phyloP scores from a whole-genome alignment of 2,888 invertebrate species.

The Nipponacmea schrenckii region DNA sequence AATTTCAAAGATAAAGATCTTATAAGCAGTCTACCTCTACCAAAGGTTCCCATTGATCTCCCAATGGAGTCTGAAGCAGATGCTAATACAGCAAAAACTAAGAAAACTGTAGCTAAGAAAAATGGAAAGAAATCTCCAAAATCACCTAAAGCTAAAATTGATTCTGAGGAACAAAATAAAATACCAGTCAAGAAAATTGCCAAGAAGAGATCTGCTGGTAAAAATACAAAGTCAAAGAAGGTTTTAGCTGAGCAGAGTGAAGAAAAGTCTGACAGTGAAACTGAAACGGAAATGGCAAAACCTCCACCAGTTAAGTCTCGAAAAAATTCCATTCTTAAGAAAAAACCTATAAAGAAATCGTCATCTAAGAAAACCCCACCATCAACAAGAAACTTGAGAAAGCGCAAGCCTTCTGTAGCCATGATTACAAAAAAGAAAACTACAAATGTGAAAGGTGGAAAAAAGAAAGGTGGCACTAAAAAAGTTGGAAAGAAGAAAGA shows the following conservation, averaged over 20 bases:
- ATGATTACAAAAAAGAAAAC: conserved; percentile 26
- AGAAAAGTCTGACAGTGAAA: not conserved
- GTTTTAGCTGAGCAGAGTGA: conserved; percentile 9
- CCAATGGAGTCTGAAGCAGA: conserved; percentile 11
- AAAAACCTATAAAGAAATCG: conserved; percentile 13
- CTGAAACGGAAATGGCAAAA: not conserved
- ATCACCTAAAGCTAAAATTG: conserved; percentile 11
- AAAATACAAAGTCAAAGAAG: conserved; percentile 26
- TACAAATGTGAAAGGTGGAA: conserved; percentile 7
- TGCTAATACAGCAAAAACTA: conserved; percentile 22
- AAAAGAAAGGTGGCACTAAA: conserved; percentile 14
- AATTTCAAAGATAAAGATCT: conserved; percentile 12
- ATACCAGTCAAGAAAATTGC: conserved; percentile 24
- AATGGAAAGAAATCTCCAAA: conserved; percentile 22
- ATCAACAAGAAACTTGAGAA: conserved; percentile 7
- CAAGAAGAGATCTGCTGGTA: conserved; percentile 20
- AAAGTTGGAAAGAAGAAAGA: conserved; percentile 15
- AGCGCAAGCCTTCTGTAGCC: conserved; percentile 18
- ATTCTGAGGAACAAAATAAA: conserved; percentile 7
- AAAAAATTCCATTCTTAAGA: conserved; percentile 4
- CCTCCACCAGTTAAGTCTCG: conserved; percentile 5
- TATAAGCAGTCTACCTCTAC: conserved; percentile 25
- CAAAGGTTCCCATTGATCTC: conserved; percentile 29
- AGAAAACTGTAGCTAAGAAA: conserved; percentile 25
- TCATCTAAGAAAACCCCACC: conserved; percentile 21